Conservation (phyloP, 2,113 vertebrate genomes). For the Machaerirhynchus nigripectus region DNA sequence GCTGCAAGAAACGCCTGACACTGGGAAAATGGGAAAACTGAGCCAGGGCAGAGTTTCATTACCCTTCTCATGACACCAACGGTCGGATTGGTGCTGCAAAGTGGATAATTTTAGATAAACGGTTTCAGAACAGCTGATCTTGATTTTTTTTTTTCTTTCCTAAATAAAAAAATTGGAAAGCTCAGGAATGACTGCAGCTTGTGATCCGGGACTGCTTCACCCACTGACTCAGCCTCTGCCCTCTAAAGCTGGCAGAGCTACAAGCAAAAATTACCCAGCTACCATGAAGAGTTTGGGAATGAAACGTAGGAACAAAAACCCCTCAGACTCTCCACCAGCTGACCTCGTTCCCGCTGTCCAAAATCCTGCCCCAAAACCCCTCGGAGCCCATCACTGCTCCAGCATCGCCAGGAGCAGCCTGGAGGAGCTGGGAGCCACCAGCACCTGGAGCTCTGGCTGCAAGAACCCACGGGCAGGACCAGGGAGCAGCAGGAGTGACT, state of each 20-base stretch:
- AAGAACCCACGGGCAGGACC: rapidly evolving
- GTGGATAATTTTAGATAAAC: background rate
- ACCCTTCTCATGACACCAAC: background rate
- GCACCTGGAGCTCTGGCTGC: rapidly evolving
- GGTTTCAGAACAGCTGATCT: conserved; percentile 9
- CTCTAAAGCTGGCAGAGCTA: background rate
- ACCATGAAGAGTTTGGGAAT: background rate
- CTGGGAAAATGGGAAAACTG: background rate
- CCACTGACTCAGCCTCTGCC: background rate
- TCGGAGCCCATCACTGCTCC: background rate
- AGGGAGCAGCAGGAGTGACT: background rate
- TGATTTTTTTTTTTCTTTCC: background rate
- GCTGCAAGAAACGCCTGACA: background rate
- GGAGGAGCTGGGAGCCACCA: background rate
- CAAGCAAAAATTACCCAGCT: background rate
- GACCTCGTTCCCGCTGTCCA: background rate
- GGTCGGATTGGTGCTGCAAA: background rate
- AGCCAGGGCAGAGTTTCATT: background rate
- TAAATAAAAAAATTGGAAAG: background rate
- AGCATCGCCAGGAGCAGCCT: background rate
- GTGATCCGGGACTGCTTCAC: background rate
- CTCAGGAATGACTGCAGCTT: background rate
- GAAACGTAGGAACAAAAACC: background rate
- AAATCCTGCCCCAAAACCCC: background rate
- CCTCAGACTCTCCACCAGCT: background rate